A percentile compares a stretch with the other conserved stretches of the same genome.
These are phyloP conservation scores for Thysanoteuthis rhombus DNA, from an alignment of 2,888 invertebrate genomes.

Conservation along the genomic window DNA sequence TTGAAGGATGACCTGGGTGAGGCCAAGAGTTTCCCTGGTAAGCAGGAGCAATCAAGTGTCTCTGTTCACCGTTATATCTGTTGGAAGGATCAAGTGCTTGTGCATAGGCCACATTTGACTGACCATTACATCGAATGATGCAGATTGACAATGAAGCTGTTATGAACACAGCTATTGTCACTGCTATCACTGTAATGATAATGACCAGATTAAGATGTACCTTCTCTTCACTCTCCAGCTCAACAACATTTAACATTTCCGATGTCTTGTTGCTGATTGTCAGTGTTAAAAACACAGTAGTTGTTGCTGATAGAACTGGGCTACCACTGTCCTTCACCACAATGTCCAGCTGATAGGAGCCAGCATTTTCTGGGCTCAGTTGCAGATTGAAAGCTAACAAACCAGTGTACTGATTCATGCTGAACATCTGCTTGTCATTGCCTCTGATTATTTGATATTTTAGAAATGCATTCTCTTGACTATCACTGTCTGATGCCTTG, in stretches of 20 bases:
- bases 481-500: background rate
- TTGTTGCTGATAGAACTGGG: background rate
- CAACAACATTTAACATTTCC: background rate
- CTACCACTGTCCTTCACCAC: background rate
- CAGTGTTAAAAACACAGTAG: background rate
- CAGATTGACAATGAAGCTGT: background rate
- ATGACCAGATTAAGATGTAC: background rate
- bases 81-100: background rate
- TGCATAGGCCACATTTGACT: background rate
- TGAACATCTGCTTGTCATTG: background rate
- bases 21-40: background rate
- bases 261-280: background rate
- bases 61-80: background rate
- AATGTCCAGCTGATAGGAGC: background rate
- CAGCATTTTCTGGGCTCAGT: background rate
- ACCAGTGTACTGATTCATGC: background rate
- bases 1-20: background rate
- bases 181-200: background rate
- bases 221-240: background rate
- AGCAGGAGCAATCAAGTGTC: background rate
- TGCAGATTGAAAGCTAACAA: background rate
- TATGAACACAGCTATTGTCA: background rate
- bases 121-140: background rate
- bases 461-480: constrained; percentile 12
- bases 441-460: background rate